Percentiles rank a stretch among this genome's conserved stretches.
Evolutionary conservation across 2,113 vertebrate species (phyloP).

Genomic region (Periophthalmus modestus): DNA sequence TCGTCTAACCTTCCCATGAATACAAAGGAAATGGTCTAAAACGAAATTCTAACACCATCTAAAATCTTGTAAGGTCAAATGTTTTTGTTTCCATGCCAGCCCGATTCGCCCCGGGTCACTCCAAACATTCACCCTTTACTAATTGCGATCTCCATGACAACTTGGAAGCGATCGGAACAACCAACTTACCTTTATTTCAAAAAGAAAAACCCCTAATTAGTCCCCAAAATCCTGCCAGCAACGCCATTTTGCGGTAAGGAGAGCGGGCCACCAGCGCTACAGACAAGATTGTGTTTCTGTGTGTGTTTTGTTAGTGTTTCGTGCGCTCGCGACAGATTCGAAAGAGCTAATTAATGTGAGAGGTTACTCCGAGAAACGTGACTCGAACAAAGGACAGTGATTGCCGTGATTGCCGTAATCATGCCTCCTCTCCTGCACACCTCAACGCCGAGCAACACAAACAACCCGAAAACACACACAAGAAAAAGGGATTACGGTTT

Average conservation of each 20-base stretch:
- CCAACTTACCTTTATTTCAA: constrained; percentile 31
- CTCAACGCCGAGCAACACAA: constrained; percentile 59
- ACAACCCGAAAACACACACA: constrained; percentile 38
- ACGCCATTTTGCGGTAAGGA: constrained; percentile 26
- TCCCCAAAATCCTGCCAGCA: constrained; percentile 27
- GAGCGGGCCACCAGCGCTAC: constrained; percentile 31
- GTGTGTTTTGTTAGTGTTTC: neutral
- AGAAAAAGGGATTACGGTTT: constrained; percentile 34
- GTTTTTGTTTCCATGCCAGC: constrained; percentile 17
- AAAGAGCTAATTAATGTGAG: constrained; percentile 68
- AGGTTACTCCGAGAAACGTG: constrained; percentile 51
- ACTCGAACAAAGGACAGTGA: constrained; percentile 65
- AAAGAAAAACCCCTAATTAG: constrained; percentile 59
- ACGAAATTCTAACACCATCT: constrained; percentile 12
- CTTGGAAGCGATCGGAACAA: constrained; percentile 54
- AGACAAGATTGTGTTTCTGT: constrained; percentile 26
- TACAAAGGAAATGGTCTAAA: neutral
- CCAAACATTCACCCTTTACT: constrained; percentile 25
- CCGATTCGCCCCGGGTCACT: constrained; percentile 19
- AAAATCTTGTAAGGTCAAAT: neutral
- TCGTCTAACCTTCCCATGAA: neutral
- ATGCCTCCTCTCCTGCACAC: constrained; percentile 54
- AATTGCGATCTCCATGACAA: constrained; percentile 72
- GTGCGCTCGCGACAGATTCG: constrained; percentile 32
- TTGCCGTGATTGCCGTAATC: constrained; percentile 65